Evolutionary conservation across 2,113 vertebrate species (phyloP).

Genomic region (Micronycteris hirsuta): DNA sequence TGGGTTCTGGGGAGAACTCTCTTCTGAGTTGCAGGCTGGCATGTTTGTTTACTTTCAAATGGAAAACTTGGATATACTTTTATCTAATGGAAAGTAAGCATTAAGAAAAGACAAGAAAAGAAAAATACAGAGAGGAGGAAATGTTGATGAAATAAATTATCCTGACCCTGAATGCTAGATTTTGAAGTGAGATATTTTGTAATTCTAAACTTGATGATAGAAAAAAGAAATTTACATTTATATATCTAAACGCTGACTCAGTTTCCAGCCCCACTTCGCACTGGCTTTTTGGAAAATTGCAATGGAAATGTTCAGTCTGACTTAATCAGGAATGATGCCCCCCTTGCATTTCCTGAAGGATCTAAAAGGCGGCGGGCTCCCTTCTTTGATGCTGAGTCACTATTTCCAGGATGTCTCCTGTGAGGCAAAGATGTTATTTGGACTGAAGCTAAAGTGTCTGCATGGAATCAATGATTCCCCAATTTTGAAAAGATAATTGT

Average conservation of each 20-base stretch:
- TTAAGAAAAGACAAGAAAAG: not conserved
- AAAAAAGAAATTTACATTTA: not conserved
- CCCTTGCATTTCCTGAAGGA: not conserved
- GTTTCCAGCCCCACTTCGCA: not conserved
- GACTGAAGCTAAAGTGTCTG: not conserved
- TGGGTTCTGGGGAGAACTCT: not conserved
- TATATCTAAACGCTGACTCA: not conserved
- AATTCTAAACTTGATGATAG: not conserved
- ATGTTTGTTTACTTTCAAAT: not conserved
- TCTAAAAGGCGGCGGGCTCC: not conserved
- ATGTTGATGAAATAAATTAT: not conserved
- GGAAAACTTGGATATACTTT: not conserved
- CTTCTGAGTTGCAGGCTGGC: not conserved
- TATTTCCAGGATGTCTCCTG: conserved; percentile 1
- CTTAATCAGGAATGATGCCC: not conserved
- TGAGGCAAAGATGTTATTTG: not conserved
- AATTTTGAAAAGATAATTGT: not conserved
- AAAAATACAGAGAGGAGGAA: not conserved
- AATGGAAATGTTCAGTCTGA: not conserved
- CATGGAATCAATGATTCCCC: too few species aligned
- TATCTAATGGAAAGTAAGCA: not conserved
- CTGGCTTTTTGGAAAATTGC: not conserved
- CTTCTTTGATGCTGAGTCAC: not conserved
- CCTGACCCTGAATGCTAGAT: not conserved
- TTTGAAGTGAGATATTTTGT: not conserved